These are phyloP conservation scores for Galeopsomyia nigrocyanea DNA, from an alignment of 2,888 invertebrate genomes.

Conservation along the genomic window DNA sequence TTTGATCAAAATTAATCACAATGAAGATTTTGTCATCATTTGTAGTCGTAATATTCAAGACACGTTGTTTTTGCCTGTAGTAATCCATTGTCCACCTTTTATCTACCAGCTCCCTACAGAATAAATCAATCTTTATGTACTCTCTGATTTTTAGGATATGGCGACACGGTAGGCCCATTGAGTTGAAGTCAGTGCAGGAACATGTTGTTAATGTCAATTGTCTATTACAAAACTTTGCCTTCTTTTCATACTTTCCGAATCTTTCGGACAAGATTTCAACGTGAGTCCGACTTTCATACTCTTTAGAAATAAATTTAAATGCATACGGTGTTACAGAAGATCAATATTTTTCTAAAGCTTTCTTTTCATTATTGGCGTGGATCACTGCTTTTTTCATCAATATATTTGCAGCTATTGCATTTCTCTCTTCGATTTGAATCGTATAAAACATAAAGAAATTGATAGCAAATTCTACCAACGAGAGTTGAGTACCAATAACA, in stretches of 20 bases:
- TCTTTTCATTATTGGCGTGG: too few species aligned
- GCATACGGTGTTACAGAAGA: neutral
- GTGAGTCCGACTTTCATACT: constrained; percentile 1
- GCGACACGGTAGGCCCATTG: constrained; percentile 20
- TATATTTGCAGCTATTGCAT: constrained; percentile 4
- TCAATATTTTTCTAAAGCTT: too few species aligned
- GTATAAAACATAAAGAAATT: constrained; percentile 25
- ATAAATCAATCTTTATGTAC: constrained; percentile 3
- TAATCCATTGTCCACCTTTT: constrained; percentile 20
- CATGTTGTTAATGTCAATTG: constrained; percentile 3
- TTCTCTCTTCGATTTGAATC: neutral
- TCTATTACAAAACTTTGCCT: constrained; percentile 14
- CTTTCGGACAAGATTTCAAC: neutral
- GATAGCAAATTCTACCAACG: constrained; percentile 7
- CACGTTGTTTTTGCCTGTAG: neutral
- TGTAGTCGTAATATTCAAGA: neutral
- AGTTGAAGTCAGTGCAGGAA: constrained; percentile 20
- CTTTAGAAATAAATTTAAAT: constrained; percentile 15
- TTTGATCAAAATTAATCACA: too few species aligned
- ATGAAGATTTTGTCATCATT: neutral
- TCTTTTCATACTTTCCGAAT: neutral
- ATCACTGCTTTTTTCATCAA: constrained; percentile 19
- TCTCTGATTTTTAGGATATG: constrained; percentile 25
- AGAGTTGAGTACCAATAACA: constrained; percentile 15
- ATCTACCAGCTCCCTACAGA: constrained; percentile 4